phyloP scores from a whole-genome alignment of 2,888 invertebrate genomes.

The Lathronympha strigana region DNA sequence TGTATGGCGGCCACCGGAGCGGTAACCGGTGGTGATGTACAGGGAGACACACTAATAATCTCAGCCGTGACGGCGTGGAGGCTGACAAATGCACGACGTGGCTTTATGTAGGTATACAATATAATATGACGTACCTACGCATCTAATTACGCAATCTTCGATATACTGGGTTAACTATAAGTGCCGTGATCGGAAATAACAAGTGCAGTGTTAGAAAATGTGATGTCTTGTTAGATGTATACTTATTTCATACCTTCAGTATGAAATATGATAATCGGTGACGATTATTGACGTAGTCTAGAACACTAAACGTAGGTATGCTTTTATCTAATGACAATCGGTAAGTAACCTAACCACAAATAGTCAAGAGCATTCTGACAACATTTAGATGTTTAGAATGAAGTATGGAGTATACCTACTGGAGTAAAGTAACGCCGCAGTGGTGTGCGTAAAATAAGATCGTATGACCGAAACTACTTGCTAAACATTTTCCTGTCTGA shows the following conservation, averaged over 20 bases:
- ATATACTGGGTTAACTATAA: background rate
- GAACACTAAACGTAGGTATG: too few relatives aligned
- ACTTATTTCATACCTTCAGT: too few relatives aligned
- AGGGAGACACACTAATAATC: conserved; percentile 5
- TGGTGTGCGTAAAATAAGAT: too few relatives aligned
- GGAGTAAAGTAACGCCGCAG: too few relatives aligned
- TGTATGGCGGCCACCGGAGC: conserved; percentile 19
- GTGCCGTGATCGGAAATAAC: background rate
- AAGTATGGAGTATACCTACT: too few relatives aligned
- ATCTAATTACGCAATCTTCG: background rate
- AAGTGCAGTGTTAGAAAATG: background rate
- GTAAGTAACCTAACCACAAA: background rate
- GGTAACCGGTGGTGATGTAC: conserved; percentile 2
- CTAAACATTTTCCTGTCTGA: conserved; percentile 16
- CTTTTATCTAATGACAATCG: background rate
- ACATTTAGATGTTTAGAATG: too few relatives aligned
- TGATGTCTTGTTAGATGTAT: too few relatives aligned
- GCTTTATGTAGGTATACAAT: background rate
- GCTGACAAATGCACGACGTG: conserved; percentile 16
- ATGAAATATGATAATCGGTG: too few relatives aligned
- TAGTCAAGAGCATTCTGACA: too few relatives aligned
- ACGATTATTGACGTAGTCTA: background rate
- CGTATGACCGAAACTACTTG: background rate
- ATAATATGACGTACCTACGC: conserved; percentile 16
- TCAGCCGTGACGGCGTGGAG: conserved; percentile 19